Evolutionary conservation across 2,113 vertebrate genomes (phyloP).

Genomic region (Ursus arctos): DNA sequence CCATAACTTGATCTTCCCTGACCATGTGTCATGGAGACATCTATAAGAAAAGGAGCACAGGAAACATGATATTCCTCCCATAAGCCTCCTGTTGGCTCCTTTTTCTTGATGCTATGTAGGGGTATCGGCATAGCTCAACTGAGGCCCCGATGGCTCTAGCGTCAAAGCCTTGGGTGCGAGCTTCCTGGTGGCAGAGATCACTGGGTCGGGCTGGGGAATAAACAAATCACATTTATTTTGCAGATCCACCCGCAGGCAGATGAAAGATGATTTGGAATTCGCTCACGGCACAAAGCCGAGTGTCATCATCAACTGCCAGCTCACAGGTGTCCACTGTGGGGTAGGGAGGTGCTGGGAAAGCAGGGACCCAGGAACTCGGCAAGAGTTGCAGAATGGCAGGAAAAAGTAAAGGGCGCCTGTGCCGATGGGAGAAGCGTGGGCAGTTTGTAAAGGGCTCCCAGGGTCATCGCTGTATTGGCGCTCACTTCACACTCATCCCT

Average conservation of each 20-base stretch:
- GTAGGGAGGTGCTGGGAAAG: neutral
- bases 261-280: neutral
- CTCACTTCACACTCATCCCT: neutral
- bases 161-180: neutral
- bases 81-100: rapidly evolving
- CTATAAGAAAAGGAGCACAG: neutral
- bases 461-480: rapidly evolving
- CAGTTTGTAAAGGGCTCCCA: rapidly evolving
- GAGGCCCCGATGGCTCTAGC: neutral
- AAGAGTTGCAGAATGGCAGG: neutral
- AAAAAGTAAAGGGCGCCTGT: rapidly evolving
- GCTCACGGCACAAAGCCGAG: neutral
- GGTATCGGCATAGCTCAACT: rapidly evolving
- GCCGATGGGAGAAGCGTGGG: rapidly evolving
- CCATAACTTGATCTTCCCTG: rapidly evolving
- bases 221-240: neutral
- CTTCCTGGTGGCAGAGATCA: rapidly evolving
- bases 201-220: neutral
- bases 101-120: rapidly evolving
- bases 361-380: rapidly evolving
- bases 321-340: rapidly evolving
- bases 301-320: neutral
- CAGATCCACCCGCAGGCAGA: neutral
- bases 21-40: rapidly evolving
- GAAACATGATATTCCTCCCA: rapidly evolving